Evolutionary conservation across 2,888 invertebrate species (phyloP), one percentile per base, ranked within the genome.

Genomic region (Cantharis lateralis): DNA sequence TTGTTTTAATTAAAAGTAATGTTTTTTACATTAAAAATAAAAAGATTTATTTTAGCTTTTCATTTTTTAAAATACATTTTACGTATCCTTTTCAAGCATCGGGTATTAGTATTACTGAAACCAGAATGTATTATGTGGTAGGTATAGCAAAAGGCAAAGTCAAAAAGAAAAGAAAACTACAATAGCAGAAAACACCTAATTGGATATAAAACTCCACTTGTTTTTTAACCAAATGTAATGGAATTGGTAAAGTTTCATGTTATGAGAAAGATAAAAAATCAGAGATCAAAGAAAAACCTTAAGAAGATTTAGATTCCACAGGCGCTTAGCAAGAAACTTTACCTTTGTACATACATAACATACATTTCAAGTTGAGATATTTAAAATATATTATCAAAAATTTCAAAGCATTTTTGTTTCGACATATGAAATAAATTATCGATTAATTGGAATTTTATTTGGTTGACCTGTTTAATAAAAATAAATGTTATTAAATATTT

Each of bases 251-350:
- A 48, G 48, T 48, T 48, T 48, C 48, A 48, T n/a, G 48, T 48
- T 48, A n/a, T 48, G n/a, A 66, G 32, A 24, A 24, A 68, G 68
- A 73, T 73, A 68, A 73, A 73, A 73, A 68, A 73, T 73, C 28
- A 68, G 26, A 73, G 68, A 68, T 73, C 73, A 73, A 73, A 73
- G 73, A 24, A 66, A 73, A 73, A 69, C 73, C 28, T 24, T 68
- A 68, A 68, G 72, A 72, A 68, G 68, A 68, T 72, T 72, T 48
- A 64, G 72, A 72, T 48, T 24, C 68, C 61, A 68, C 72, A 62
- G 15, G 20, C 72, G 72, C 72, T 73, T 73, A 73, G 73, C 68
- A 20, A 69, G 61, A 68, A 69, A 73, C 68, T 73, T 68, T 73
- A 20, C 64, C 64, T 66, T 66, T 66, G 13, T 20, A 66, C n/a